These are phyloP conservation scores for Schizotus pectinicornis DNA, from an alignment of 2,888 invertebrate genomes.

Conservation along the genomic window DNA sequence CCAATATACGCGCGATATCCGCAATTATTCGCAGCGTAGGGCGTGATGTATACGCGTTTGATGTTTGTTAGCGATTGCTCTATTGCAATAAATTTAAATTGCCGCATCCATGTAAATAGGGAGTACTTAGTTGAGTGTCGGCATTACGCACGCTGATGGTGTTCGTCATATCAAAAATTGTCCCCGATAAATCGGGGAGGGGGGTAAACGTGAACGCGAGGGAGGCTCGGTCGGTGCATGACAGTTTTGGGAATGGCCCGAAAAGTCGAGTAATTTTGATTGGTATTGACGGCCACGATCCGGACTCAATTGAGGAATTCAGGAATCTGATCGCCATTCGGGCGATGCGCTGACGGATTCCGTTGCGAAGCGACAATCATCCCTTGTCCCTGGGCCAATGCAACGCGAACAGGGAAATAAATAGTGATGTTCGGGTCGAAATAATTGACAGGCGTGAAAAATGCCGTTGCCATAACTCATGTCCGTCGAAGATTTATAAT, in stretches of 20 bases:
- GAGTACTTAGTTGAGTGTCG: constrained; percentile 11
- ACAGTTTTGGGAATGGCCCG: no score
- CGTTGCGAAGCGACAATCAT: neutral
- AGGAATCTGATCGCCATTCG: constrained; percentile 22
- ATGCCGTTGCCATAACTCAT: constrained; percentile 45
- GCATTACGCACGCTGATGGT: constrained; percentile 31
- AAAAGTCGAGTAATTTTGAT: no score
- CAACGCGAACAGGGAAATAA: no score
- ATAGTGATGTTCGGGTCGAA: constrained; percentile 24
- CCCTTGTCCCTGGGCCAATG: no score
- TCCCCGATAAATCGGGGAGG: constrained; percentile 44
- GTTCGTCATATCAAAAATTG: constrained; percentile 44
- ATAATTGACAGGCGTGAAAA: constrained; percentile 51
- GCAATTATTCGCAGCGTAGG: neutral
- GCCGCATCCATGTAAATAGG: neutral
- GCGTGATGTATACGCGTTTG: constrained; percentile 2
- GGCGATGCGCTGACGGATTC: constrained; percentile 25
- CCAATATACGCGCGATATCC: neutral
- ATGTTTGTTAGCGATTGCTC: constrained; percentile 19
- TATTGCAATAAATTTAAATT: constrained; percentile 18
- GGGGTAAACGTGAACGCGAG: no score
- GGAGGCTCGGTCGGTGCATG: no score
- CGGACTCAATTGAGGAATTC: constrained; percentile 17
- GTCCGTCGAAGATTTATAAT: constrained; percentile 42
- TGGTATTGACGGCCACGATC: neutral